Conservation (phyloP, 2,113 vertebrate genomes). For the Tiliqua scincoides region DNA sequence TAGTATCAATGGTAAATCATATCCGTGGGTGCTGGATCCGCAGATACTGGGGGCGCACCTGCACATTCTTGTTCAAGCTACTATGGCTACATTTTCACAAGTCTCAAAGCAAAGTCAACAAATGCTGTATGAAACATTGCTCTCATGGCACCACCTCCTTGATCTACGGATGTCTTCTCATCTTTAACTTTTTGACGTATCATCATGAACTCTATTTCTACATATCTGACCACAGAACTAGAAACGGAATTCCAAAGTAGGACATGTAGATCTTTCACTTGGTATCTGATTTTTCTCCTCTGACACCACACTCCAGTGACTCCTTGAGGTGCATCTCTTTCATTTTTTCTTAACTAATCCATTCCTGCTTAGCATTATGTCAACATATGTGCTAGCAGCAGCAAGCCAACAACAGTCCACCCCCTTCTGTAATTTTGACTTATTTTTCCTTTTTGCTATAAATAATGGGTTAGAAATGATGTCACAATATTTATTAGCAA, state of each 20-base stretch:
- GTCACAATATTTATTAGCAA: neutral
- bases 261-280: neutral
- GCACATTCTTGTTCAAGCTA: neutral
- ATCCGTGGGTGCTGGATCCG: too few species aligned
- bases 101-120: neutral
- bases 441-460: neutral
- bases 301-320: neutral
- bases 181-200: neutral
- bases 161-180: neutral
- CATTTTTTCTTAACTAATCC: neutral
- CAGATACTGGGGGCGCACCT: too few species aligned
- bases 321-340: neutral
- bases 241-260: neutral
- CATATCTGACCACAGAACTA: neutral
- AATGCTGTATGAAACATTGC: neutral
- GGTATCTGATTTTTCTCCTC: neutral
- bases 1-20: too few species aligned
- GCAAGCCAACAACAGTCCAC: neutral
- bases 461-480: neutral
- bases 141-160: neutral
- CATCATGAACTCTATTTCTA: neutral
- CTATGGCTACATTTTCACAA: neutral
- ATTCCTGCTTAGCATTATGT: too few species aligned
- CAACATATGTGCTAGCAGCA: too few species aligned
- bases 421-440: neutral